Base-by-base conservation (phyloP, 2,888 invertebrate species). In the Pilophorus perplexus region DNA sequence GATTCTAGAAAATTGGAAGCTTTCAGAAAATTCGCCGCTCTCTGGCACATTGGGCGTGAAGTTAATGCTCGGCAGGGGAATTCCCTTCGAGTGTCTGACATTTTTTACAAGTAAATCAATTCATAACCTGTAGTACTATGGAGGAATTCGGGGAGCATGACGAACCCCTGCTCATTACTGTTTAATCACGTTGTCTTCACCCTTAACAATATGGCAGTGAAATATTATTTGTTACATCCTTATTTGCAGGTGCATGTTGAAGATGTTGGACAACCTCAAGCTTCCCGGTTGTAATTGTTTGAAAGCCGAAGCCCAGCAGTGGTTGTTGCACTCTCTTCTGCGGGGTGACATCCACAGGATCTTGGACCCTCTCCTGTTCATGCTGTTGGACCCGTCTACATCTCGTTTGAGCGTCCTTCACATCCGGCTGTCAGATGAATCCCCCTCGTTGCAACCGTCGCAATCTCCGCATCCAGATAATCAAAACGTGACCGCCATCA, bases 381-480 rank as follows among this genome's bases (percentile, higher is more conserved):
- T 90, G 77, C 79, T 93, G 18, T 79, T 93, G 22, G 85, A 89
- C 70, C 84, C 89, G 0, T 87, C 86, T 69, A 90, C 92, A 0
- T 88, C 90, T 62, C 81, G 90, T n/a, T 84, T 90, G 70, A 87
- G 89, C 28, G 86, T 91, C n/a, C 82, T 87, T 12, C 87, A 90
- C 72, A 83, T 86, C 3, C 85, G 84, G 74, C 79, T 83, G 64
- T 72, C 72, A 44, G 70, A 72, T 8, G 70, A 71, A 4, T 79
- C 83, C 68, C 79, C 80, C 10, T 8, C 75, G 75, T 8, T 70
- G 74, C 20, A 76, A 74, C 25, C 40, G 16, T 66, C 64, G 38
- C 72, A 4, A 78, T 80, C 46, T n/a, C 25, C 72, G 74, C 55
- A 66, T 78, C 55, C 52, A 14, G 68, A 6, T 16, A 50, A 57